These are phyloP conservation scores for Salvator merianae DNA, from an alignment of 2,113 vertebrate species.

Conservation along the genomic window DNA sequence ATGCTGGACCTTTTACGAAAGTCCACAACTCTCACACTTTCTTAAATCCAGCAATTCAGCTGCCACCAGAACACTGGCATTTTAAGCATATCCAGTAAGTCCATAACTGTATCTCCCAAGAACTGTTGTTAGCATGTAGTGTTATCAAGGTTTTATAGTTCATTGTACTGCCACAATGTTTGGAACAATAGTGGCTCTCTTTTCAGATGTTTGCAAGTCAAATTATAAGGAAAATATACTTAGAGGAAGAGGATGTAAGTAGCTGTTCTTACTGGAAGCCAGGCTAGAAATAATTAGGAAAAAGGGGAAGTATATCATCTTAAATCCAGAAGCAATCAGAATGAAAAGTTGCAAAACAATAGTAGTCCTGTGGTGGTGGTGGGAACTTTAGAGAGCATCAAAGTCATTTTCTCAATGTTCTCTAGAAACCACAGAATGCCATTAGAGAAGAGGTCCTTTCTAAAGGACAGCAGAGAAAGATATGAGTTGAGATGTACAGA, in stretches of 20 bases:
- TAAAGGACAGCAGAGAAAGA: not conserved
- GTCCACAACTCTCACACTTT: too few species aligned
- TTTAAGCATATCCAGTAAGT: too few species aligned
- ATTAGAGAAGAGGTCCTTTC: not conserved
- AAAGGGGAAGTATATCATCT: not conserved
- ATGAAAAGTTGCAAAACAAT: not conserved
- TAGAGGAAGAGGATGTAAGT: not conserved
- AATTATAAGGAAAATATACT: slow-evolving; percentile 19
- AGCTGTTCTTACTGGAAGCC: not conserved
- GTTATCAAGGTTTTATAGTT: not conserved
- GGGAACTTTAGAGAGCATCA: not conserved
- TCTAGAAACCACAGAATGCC: accelerated
- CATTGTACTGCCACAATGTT: not conserved
- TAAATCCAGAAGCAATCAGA: not conserved
- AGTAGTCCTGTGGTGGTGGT: not conserved
- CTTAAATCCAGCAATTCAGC: too few species aligned
- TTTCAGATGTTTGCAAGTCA: slow-evolving; percentile 7
- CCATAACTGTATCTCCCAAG: not conserved
- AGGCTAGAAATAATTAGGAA: not conserved
- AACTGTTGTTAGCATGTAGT: not conserved
- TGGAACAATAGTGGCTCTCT: not conserved
- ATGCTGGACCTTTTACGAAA: too few species aligned
- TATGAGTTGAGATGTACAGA: not conserved
- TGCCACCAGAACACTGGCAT: too few species aligned
- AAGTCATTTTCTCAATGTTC: not conserved